phyloP scores from a whole-genome alignment of 2,888 invertebrate species.

The Pristionchus fissidentatus region DNA sequence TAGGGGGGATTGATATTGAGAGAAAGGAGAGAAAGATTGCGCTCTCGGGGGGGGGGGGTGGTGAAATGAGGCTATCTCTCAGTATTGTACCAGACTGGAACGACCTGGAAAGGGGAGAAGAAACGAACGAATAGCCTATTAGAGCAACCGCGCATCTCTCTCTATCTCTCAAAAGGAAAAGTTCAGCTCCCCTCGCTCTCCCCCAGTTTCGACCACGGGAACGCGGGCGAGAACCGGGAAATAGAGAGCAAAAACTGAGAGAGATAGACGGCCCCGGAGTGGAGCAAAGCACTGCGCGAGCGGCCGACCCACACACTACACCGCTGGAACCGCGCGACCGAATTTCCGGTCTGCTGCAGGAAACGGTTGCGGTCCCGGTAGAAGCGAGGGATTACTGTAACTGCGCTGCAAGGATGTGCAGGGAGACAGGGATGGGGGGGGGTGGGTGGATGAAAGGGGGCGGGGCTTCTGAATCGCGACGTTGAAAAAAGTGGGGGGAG shows the following conservation, averaged over 20 bases:
- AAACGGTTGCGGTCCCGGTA: neutral
- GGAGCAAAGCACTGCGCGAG: no score
- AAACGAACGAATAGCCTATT: constrained; percentile 14
- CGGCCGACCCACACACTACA: no score
- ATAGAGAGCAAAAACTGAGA: neutral
- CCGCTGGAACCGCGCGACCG: no score
- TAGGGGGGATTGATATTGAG: no score
- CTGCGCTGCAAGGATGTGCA: neutral
- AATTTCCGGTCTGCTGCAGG: no score
- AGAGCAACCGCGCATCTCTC: constrained; percentile 8
- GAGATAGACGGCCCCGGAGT: neutral
- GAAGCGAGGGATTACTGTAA: neutral
- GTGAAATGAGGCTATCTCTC: no score
- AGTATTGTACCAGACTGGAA: neutral
- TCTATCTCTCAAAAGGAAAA: neutral
- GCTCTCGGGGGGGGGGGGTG: no score
- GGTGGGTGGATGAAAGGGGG: no score
- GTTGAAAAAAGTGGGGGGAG: constrained; percentile 2
- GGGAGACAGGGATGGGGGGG: no score
- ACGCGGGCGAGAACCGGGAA: neutral
- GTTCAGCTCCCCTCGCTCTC: constrained; percentile 13
- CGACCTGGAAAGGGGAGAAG: neutral
- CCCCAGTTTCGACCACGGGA: constrained; percentile 28
- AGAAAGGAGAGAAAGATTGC: no score
- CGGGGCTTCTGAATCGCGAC: neutral